Conservation (phyloP, 2,797 vertebrate genomes). For the Steatocranus sp. region DNA sequence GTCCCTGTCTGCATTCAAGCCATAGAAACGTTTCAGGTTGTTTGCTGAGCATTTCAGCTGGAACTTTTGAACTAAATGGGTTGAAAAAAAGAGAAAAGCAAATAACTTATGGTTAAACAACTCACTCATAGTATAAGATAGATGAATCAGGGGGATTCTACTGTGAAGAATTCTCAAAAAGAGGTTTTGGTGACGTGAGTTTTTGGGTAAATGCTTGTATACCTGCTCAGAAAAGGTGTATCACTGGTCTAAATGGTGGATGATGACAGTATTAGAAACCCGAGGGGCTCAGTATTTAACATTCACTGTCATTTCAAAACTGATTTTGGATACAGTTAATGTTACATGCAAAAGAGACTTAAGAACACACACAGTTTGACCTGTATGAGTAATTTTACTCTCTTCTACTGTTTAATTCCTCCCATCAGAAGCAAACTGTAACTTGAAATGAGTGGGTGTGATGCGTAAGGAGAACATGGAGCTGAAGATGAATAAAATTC, state of each 20-base stretch:
- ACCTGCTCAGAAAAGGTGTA: slow-evolving; percentile 28
- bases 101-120: slow-evolving; percentile 31
- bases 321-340: slow-evolving; percentile 61
- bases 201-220: slow-evolving; percentile 33
- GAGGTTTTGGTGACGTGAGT: slow-evolving; percentile 27
- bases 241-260: slow-evolving; percentile 28
- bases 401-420: slow-evolving; percentile 63
- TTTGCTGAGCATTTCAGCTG: slow-evolving; percentile 28
- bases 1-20: slow-evolving; percentile 63
- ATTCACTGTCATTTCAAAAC: slow-evolving; percentile 51
- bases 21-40: slow-evolving; percentile 64
- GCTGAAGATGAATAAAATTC: slow-evolving; percentile 80
- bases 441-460: slow-evolving; percentile 65
- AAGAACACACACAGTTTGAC: slow-evolving; percentile 52
- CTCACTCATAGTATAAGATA: slow-evolving; percentile 40
- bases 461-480: slow-evolving; percentile 65
- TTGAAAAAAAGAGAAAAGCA: background rate
- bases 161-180: slow-evolving; percentile 52
- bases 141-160: slow-evolving; percentile 48
- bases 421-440: slow-evolving; percentile 69
- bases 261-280: slow-evolving; percentile 57
- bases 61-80: slow-evolving; percentile 2
- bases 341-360: slow-evolving; percentile 69
- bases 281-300: slow-evolving; percentile 63
- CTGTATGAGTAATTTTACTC: slow-evolving; percentile 63